Percentiles rank a stretch among this genome's conserved stretches.
These are phyloP conservation scores for Alces alces DNA, from an alignment of 2,113 vertebrate genomes.

Conservation along the genomic window DNA sequence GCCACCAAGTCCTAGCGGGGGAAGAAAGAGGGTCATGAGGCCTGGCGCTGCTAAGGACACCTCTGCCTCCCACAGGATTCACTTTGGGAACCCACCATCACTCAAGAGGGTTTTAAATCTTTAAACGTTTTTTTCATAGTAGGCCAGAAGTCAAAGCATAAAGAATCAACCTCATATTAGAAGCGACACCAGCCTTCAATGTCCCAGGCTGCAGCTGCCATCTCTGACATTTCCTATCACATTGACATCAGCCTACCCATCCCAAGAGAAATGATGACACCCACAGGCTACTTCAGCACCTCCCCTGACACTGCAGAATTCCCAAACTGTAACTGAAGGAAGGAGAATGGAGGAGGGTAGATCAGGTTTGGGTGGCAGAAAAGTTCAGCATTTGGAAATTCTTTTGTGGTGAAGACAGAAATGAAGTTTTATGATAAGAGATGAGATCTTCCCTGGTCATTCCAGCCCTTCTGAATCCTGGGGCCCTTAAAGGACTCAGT, in stretches of 20 bases:
- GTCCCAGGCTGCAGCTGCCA: background rate
- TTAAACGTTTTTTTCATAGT: background rate
- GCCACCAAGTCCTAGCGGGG: conserved; percentile 74
- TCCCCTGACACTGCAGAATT: background rate
- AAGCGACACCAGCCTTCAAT: background rate
- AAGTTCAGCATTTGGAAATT: background rate
- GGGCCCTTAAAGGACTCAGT: background rate
- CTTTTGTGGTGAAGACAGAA: background rate
- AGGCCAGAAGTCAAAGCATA: background rate
- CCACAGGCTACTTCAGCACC: background rate
- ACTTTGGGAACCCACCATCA: no score
- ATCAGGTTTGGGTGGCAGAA: background rate
- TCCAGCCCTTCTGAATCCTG: background rate
- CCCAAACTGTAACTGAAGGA: background rate
- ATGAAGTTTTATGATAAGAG: background rate
- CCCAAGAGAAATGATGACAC: background rate
- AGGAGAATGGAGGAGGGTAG: background rate
- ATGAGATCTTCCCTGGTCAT: background rate
- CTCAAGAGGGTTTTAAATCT: background rate
- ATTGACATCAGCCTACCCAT: accelerated
- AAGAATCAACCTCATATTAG: background rate
- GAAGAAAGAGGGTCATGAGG: background rate
- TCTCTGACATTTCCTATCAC: no score
- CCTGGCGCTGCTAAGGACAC: background rate
- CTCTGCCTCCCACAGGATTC: background rate